Evolutionary conservation across 2,888 invertebrate genomes (phyloP).

Genomic region (Allolobophora icterica): DNA sequence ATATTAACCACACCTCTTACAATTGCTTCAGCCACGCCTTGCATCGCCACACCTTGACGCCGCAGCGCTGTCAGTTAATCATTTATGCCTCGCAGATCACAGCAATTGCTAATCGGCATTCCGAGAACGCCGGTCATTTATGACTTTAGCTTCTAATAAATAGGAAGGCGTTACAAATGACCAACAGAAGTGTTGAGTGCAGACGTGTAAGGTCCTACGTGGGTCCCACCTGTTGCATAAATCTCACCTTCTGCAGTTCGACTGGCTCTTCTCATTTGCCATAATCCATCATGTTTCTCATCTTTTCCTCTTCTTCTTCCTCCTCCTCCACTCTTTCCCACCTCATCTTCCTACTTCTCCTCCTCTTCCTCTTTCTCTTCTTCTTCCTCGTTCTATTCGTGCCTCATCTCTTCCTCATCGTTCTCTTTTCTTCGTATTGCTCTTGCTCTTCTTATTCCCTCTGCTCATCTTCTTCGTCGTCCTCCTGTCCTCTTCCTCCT

Average conservation of each 20-base stretch:
- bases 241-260: neutral
- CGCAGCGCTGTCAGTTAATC: neutral
- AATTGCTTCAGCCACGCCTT: neutral
- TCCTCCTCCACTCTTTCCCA: neutral
- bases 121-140: neutral
- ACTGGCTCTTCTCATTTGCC: neutral
- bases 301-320: neutral
- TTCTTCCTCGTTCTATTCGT: no score
- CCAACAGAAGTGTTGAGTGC: neutral
- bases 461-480: neutral
- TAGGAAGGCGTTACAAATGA: neutral
- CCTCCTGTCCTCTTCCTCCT: neutral
- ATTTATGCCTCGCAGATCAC: neutral
- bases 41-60: neutral
- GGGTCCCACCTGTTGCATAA: neutral
- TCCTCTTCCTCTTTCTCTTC: no score
- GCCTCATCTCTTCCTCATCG: no score
- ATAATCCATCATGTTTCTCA: neutral
- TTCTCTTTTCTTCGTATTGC: neutral
- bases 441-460: neutral
- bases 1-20: neutral
- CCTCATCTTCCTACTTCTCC: neutral
- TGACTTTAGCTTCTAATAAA: neutral
- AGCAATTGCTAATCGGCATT: neutral
- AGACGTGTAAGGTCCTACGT: neutral